These are phyloP conservation scores for Vulpes ferrilata DNA, from an alignment of 2,113 vertebrate species.

Conservation along the genomic window DNA sequence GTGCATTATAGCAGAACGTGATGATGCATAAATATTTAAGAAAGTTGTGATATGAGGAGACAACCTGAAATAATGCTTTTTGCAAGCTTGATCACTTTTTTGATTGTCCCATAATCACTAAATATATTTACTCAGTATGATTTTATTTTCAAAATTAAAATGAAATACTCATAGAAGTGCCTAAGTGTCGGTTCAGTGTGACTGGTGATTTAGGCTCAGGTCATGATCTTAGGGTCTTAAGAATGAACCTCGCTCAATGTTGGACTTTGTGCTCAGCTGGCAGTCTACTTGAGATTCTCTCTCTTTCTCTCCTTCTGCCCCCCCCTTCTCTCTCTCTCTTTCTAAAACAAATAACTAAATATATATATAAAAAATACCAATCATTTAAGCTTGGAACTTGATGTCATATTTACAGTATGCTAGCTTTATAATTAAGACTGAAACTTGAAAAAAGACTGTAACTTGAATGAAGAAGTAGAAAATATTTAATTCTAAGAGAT, in stretches of 20 bases:
- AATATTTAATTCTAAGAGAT: conserved; percentile 73
- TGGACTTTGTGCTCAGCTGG: no score
- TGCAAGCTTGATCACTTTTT: conserved; percentile 61
- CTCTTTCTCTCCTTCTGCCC: no score
- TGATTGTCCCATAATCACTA: conserved; percentile 71
- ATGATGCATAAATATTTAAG: not conserved
- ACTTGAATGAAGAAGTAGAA: conserved; percentile 54
- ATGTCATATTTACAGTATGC: conserved; percentile 75
- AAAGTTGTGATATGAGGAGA: conserved; percentile 41
- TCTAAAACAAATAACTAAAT: no score
- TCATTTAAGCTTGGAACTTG: conserved; percentile 72
- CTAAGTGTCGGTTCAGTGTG: no score
- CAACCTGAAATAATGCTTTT: conserved; percentile 66
- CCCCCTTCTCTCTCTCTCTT: no score
- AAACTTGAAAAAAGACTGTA: conserved; percentile 59
- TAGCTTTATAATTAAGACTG: conserved; percentile 72
- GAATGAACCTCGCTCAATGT: no score
- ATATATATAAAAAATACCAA: no score
- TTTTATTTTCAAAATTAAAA: conserved; percentile 79
- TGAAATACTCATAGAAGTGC: conserved; percentile 31
- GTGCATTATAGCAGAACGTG: not conserved
- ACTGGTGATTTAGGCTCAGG: no score
- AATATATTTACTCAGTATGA: conserved; percentile 64
- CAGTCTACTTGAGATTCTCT: no score
- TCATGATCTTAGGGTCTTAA: no score